phyloP scores from a whole-genome alignment of 2,888 invertebrate species.

The Anorthoa munda region DNA sequence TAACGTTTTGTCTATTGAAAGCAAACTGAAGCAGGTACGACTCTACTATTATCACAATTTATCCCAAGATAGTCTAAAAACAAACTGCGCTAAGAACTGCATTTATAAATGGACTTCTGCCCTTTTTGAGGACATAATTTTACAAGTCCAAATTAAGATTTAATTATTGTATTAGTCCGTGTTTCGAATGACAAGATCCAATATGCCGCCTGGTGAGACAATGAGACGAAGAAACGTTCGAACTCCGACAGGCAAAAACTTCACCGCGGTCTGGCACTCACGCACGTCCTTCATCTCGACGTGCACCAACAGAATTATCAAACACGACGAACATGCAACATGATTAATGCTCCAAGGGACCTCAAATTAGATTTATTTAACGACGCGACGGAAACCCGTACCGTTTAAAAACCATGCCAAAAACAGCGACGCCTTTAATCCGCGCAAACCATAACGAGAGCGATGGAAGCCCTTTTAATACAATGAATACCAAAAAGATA shows the following conservation, averaged over 20 bases:
- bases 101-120: constrained; percentile 13
- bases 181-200: constrained; percentile 70
- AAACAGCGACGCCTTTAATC: constrained; percentile 76
- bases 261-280: constrained; percentile 61
- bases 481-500: constrained; percentile 72
- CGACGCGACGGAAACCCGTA: constrained; percentile 72
- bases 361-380: constrained; percentile 83
- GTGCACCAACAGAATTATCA: constrained; percentile 70
- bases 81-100: neutral
- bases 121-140: constrained; percentile 50
- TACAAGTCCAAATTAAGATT: constrained; percentile 70
- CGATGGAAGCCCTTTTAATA: constrained; percentile 62
- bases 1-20: constrained; percentile 2
- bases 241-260: constrained; percentile 69
- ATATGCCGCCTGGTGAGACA: constrained; percentile 74
- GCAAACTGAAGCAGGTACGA: neutral
- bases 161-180: constrained; percentile 74
- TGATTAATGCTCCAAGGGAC: constrained; percentile 82
- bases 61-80: neutral
- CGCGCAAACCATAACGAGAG: constrained; percentile 68
- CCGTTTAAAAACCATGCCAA: constrained; percentile 72
- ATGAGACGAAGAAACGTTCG: constrained; percentile 68
- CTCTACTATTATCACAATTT: neutral
- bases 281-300: constrained; percentile 71
- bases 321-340: constrained; percentile 78